These are phyloP conservation scores for Morone chrysops DNA, from an alignment of 2,113 vertebrate species.

Conservation along the genomic window DNA sequence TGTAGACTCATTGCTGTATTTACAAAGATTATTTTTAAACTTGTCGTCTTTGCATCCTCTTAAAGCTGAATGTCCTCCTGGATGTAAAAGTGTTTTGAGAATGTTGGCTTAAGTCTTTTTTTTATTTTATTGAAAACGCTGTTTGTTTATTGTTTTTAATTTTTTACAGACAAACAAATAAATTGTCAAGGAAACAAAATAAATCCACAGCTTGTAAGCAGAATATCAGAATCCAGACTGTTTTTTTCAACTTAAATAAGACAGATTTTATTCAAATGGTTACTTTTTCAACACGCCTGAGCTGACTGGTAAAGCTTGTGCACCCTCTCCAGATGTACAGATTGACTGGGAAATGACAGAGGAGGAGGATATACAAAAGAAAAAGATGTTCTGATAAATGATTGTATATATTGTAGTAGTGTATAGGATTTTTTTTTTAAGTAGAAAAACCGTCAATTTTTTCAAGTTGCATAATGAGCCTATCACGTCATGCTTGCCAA, in stretches of 20 bases:
- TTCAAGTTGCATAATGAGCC: conserved; percentile 85
- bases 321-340: conserved; percentile 81
- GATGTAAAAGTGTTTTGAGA: conserved; percentile 70
- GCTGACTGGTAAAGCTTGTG: conserved; percentile 88
- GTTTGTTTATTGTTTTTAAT: conserved; percentile 70
- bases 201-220: conserved; percentile 71
- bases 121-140: conserved; percentile 74
- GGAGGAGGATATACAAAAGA: conserved; percentile 66
- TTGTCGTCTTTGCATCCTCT: conserved; percentile 74
- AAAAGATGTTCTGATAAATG: conserved; percentile 60
- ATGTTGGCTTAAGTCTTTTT: conserved; percentile 67
- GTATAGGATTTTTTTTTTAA: conserved; percentile 59
- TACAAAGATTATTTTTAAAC: conserved; percentile 83
- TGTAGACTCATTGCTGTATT: conserved; percentile 82
- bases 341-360: conserved; percentile 74
- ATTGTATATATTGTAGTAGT: conserved; percentile 70
- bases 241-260: conserved; percentile 72
- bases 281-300: conserved; percentile 82
- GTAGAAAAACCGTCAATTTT: conserved; percentile 71
- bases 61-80: conserved; percentile 81
- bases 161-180: conserved; percentile 72
- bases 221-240: conserved; percentile 69
- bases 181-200: conserved; percentile 63
- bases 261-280: conserved; percentile 75
- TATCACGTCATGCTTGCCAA: conserved; percentile 79